Conservation (phyloP, 2,888 invertebrate genomes). For the Cryptus armator region DNA sequence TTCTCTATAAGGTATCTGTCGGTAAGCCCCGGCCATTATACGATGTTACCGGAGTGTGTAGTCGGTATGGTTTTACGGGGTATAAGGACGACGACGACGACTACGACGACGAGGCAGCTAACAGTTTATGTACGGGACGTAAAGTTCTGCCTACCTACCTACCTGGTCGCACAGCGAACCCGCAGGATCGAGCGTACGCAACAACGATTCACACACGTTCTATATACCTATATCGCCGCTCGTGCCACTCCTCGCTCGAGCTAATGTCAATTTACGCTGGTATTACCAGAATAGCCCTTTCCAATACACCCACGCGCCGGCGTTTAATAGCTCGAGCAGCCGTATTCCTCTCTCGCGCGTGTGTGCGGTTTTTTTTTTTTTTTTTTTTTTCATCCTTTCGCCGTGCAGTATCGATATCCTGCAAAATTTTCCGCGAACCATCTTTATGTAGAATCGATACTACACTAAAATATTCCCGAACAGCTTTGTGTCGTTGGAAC, state of each 20-base stretch:
- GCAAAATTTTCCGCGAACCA: conserved; percentile 19
- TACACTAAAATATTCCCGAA: neutral
- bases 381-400: conserved; percentile 19
- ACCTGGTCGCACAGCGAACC: conserved; percentile 50
- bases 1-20: conserved; percentile 67
- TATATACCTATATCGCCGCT: conserved; percentile 48
- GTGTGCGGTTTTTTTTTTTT: conserved; percentile 6
- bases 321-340: conserved; percentile 65
- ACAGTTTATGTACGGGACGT: conserved; percentile 70
- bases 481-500: conserved; percentile 12
- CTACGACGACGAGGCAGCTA: conserved; percentile 59
- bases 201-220: conserved; percentile 46
- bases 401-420: conserved; percentile 12
- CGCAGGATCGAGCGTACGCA: conserved; percentile 42
- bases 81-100: conserved; percentile 64
- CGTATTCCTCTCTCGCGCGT: conserved; percentile 57
- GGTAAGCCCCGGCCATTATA: conserved; percentile 64
- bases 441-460: conserved; percentile 12
- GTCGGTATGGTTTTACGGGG: conserved; percentile 67
- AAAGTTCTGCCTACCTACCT: conserved; percentile 60
- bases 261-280: conserved; percentile 74
- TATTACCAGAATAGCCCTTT: conserved; percentile 72
- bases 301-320: conserved; percentile 69
- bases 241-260: conserved; percentile 68
- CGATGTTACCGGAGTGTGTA: conserved; percentile 62